These are phyloP conservation scores for Rutilus rutilus DNA, from an alignment of 2,113 vertebrate species.

Conservation along the genomic window DNA sequence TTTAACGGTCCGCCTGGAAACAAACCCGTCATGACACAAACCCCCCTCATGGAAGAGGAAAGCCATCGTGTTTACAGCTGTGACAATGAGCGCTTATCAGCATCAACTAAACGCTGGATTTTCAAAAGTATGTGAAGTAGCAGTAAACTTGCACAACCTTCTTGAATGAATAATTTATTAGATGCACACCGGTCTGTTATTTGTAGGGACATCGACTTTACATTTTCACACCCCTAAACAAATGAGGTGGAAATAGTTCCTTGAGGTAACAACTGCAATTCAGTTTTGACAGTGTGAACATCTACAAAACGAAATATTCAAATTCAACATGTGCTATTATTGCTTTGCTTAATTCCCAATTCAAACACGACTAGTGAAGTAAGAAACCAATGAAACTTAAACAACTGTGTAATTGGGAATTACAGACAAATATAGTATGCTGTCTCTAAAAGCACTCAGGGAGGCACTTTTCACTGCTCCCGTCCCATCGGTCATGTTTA, in stretches of 20 bases:
- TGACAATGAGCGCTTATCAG: no score
- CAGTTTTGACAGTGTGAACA: neutral
- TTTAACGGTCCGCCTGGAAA: no score
- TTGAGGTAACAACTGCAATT: neutral
- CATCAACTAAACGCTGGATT: no score
- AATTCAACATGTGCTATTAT: neutral
- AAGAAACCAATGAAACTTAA: neutral
- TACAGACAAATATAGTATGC: neutral
- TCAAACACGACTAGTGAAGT: neutral
- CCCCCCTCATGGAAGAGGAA: no score
- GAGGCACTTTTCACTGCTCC: neutral
- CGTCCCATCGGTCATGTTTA: neutral
- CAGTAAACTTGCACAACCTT: no score
- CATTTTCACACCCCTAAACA: no score
- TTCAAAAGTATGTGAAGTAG: no score
- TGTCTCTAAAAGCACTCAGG: conserved; percentile 17
- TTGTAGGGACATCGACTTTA: no score
- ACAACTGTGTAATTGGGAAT: neutral
- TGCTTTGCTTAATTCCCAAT: neutral
- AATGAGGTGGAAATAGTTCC: neutral
- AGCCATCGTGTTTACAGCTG: no score
- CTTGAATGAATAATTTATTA: no score
- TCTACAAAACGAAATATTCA: neutral
- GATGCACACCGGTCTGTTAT: no score
- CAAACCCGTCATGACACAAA: no score